Base-by-base conservation (phyloP, 2,888 invertebrate species). In the Alviniconcha strummeri region DNA sequence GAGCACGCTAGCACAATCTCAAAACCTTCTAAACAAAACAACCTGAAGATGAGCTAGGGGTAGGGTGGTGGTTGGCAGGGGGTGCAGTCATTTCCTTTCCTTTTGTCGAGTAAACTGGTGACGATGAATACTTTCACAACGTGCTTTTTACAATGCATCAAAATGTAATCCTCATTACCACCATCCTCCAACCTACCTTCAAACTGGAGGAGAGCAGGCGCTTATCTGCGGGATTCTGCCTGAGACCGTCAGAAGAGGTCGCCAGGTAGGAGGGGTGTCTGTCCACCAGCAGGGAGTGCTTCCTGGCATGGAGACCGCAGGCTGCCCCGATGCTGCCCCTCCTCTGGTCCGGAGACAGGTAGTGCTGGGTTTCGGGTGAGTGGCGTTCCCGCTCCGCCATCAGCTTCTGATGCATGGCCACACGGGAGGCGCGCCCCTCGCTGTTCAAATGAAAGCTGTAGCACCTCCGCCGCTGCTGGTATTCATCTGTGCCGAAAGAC, bases 381-480 rank as follows among this genome's bases (percentile, higher is more conserved):
- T 87, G 82, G 67, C 88, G 84, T 19, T 88, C 88, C 5, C 78
- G 75, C 3, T 88, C 88, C 17, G 77, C 19, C 81, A 85, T 81
- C 78, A 84, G 83, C n/a, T 88, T 87, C 36, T 86, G 86, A 19
- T 88, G 86, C 69, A 84, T 72, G 3, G 88, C 82, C 72, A 87
- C 87, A 8, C 90, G 87, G 8, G 90, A 89, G 15, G 91, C 90
- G 57, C 89, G 85, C 5, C 91, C 91, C 77, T 91, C 91, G 79
- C 90, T 90, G 86, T 90, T 91, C 81, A 91, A 84, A 83, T 91
- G 91, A 80, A 91, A 91, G 87, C 91, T 91, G 79, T 90, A 91
- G 84, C 91, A 91, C 13, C 91, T 86, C 6, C 90, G 90, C n/a
- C 91, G 87, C 87, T 90, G 88, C 52, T 88, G 88, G 54, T 87